Percentiles rank a stretch among this genome's conserved stretches.
Conservation (phyloP, 2,113 vertebrate genomes). For the Protobothrops flavoviridis region DNA sequence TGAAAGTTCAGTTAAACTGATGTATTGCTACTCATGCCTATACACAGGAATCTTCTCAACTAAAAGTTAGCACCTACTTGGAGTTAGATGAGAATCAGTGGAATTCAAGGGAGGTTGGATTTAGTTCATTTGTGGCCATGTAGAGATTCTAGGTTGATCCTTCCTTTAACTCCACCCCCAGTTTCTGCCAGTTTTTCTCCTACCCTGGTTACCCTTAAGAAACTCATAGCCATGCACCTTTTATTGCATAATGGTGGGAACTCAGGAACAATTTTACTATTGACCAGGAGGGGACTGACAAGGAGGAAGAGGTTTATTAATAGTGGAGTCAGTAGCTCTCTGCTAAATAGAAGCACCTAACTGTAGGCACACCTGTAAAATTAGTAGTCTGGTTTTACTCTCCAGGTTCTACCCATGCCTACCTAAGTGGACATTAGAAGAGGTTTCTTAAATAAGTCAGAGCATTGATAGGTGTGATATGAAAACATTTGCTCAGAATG, state of each 20-base stretch:
- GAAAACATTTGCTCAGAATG: neutral
- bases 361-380: neutral
- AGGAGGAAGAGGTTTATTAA: neutral
- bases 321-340: neutral
- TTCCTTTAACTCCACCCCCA: neutral
- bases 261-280: neutral
- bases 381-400: neutral
- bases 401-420: neutral
- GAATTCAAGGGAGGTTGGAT: neutral
- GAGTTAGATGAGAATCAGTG: neutral
- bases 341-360: neutral
- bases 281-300: neutral
- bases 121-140: neutral
- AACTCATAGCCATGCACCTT: neutral
- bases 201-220: neutral
- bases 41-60: neutral
- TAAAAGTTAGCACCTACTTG: neutral
- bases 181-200: neutral
- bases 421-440: neutral
- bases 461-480: neutral
- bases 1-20: neutral
- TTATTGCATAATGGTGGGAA: neutral
- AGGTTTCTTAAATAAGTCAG: neutral
- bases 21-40: neutral
- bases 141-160: neutral